Evolutionary conservation across 2,888 invertebrate species (phyloP).

Genomic region (Leptopilina drosophilae): DNA sequence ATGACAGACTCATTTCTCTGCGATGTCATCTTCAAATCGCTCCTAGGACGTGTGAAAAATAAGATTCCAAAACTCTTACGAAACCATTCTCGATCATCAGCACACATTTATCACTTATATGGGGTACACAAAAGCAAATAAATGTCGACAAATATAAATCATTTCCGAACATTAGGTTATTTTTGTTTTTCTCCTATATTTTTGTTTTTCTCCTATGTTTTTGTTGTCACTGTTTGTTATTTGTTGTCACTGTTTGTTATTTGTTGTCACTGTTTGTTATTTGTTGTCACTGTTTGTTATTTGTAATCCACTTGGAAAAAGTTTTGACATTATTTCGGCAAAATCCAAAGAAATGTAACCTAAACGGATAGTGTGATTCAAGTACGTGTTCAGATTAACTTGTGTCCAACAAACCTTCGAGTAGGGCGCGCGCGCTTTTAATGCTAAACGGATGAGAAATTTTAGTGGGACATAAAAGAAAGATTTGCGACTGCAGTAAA

Average conservation of each 20-base stretch:
- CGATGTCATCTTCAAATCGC: conserved; percentile 46
- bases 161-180: background rate
- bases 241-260: no score
- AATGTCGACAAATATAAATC: background rate
- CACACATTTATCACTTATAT: conserved; percentile 36
- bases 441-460: conserved; percentile 29
- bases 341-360: no score
- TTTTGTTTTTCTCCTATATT: no score
- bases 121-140: background rate
- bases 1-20: conserved; percentile 53
- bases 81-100: conserved; percentile 43
- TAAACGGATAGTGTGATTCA: background rate
- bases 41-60: conserved; percentile 48
- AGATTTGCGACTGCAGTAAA: conserved; percentile 32
- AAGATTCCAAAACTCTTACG: conserved; percentile 37
- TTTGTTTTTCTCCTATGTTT: no score
- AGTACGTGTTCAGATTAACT: conserved; percentile 29
- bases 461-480: conserved; percentile 16
- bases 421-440: conserved; percentile 15
- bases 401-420: background rate
- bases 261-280: no score
- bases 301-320: no score
- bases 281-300: no score
- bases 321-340: background rate
- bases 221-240: no score